Evolutionary conservation across 2,113 vertebrate species (phyloP).

Genomic region (Marmota flaviventris): DNA sequence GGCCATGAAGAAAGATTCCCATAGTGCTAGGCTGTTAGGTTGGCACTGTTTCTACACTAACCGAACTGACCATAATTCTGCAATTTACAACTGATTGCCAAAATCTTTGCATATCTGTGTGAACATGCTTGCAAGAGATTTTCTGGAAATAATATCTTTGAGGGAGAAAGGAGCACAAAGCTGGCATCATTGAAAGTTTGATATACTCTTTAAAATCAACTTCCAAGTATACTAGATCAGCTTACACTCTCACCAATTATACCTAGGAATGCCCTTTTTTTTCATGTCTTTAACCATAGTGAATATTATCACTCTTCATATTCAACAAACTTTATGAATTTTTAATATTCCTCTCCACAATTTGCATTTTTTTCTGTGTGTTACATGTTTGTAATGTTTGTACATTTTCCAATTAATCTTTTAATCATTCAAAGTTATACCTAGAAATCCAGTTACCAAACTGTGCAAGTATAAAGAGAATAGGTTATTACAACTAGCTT

Average conservation of each 20-base stretch:
- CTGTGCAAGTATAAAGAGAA: not conserved
- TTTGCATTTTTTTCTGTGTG: not conserved
- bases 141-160: not conserved
- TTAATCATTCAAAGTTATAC: not conserved
- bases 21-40: not conserved
- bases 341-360: not conserved
- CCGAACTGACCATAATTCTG: not conserved
- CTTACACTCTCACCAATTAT: not conserved
- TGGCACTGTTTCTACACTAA: not conserved
- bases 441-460: not conserved
- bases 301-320: not conserved
- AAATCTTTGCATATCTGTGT: not conserved
- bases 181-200: not conserved
- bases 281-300: not conserved
- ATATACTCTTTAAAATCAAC: not conserved
- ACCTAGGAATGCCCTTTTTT: not conserved
- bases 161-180: not conserved
- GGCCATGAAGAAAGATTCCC: not conserved
- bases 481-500: not conserved
- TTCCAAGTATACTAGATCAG: not conserved
- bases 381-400: not conserved
- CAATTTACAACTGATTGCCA: not conserved
- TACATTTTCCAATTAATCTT: not conserved
- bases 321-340: not conserved
- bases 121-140: not conserved